Conservation (phyloP, 2,797 vertebrate genomes). For the Onychomys torridus region DNA sequence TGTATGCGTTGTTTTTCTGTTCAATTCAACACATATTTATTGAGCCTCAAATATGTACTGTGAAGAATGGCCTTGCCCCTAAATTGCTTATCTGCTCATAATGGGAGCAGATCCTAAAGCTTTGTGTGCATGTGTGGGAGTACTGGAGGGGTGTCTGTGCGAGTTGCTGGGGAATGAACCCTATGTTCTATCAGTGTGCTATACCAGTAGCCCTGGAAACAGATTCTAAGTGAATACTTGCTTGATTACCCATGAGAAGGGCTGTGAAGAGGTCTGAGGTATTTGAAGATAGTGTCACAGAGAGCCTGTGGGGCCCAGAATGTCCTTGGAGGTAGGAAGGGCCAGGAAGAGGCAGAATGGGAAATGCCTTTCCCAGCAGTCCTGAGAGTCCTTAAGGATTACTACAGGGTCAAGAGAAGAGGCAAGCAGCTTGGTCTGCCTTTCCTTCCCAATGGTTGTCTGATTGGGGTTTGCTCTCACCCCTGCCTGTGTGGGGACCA, state of each 20-base stretch:
- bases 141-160: background rate
- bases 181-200: background rate
- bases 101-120: background rate
- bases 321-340: background rate
- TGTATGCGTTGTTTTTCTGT: background rate
- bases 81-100: background rate
- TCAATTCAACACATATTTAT: background rate
- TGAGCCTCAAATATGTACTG: background rate
- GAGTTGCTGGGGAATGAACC: background rate
- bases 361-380: background rate
- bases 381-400: background rate
- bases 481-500: background rate
- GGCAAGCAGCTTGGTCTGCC: background rate
- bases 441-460: background rate
- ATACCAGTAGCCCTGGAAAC: background rate
- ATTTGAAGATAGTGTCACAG: background rate
- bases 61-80: background rate
- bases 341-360: background rate
- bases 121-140: background rate
- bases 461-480: background rate
- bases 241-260: background rate
- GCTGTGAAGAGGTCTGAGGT: background rate
- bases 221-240: background rate
- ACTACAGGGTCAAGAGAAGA: background rate
- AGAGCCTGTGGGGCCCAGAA: background rate